Evolutionary conservation across 2,113 vertebrate genomes (phyloP).

Genomic region (Hyaena hyaena): DNA sequence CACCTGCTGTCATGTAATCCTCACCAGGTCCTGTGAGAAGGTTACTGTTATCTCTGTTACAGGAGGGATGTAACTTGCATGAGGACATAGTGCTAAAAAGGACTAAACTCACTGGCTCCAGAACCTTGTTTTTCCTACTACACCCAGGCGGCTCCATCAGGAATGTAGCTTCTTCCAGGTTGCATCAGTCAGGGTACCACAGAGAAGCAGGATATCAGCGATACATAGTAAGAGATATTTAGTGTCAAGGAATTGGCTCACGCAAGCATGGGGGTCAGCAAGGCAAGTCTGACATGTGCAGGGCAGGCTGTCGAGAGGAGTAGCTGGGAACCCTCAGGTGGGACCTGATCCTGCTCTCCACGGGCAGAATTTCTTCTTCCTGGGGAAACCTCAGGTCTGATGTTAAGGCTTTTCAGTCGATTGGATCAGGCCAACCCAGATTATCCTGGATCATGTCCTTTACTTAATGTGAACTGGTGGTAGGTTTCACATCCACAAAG

Average conservation of each 20-base stretch:
- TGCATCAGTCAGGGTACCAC: not conserved
- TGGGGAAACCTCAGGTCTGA: not conserved
- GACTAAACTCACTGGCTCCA: not conserved
- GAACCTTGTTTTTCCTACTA: not conserved
- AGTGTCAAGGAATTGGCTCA: not conserved
- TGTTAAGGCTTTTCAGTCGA: not conserved
- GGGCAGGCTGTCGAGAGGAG: not conserved
- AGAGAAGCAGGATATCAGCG: not conserved
- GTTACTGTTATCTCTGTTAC: not conserved
- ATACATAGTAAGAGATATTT: not conserved
- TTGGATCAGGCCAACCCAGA: not conserved
- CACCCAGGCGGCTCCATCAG: not conserved
- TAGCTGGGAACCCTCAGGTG: not conserved
- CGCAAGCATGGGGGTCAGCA: rapidly evolving
- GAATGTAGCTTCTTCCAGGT: not conserved
- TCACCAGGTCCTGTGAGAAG: not conserved
- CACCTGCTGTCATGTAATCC: not conserved
- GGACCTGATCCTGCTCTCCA: not conserved
- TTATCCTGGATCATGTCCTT: not conserved
- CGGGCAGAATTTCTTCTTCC: not conserved
- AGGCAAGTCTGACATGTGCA: too few relatives aligned
- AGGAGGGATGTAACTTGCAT: not conserved
- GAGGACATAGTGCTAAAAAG: not conserved
- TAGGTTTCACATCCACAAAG: not conserved
- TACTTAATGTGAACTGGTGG: not conserved